Percentiles rank a stretch among this genome's conserved stretches.
These are phyloP conservation scores for Germaria angustata DNA, from an alignment of 2,888 invertebrate species.

Conservation along the genomic window DNA sequence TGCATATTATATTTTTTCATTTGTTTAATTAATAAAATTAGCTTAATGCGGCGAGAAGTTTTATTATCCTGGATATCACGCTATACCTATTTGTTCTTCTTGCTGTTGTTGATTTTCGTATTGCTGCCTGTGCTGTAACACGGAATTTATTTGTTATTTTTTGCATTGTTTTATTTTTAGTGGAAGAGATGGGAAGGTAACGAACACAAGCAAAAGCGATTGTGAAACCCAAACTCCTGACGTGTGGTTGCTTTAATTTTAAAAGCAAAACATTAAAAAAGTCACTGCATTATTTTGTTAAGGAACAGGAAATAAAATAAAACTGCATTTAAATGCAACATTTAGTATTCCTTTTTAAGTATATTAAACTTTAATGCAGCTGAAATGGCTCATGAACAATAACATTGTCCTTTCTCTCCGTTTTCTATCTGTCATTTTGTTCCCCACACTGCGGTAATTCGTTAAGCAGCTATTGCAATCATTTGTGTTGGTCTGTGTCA, in stretches of 20 bases:
- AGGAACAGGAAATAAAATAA: slow-evolving; percentile 12
- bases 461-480: neutral
- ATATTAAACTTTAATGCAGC: neutral
- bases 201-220: neutral
- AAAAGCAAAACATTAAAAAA: neutral
- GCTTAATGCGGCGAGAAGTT: slow-evolving; percentile 25
- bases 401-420: neutral
- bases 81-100: neutral
- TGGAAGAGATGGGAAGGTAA: neutral
- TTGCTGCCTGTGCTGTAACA: neutral
- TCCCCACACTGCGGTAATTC: neutral
- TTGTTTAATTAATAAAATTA: slow-evolving; percentile 40
- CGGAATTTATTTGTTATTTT: neutral
- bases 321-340: slow-evolving; percentile 14
- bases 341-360: neutral
- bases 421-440: neutral
- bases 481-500: neutral
- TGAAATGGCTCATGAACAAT: neutral
- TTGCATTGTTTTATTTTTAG: neutral
- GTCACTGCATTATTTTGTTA: neutral
- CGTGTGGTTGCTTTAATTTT: neutral
- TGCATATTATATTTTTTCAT: neutral
- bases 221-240: neutral
- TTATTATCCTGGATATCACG: neutral
- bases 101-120: neutral